phyloP scores from a whole-genome alignment of 2,113 vertebrate genomes.

The Onychostruthus taczanowskii region DNA sequence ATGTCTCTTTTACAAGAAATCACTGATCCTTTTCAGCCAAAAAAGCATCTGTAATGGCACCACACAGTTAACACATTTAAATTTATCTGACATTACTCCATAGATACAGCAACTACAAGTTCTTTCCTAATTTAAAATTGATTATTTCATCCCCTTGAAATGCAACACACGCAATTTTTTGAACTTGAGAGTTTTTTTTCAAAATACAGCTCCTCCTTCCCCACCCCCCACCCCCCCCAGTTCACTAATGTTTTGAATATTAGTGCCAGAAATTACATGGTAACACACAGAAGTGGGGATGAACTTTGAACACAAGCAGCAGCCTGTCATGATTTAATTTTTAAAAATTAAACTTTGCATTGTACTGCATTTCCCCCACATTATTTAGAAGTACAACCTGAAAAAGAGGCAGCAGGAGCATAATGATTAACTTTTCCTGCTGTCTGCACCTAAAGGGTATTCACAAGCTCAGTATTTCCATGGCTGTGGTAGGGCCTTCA shows the following conservation, averaged over 20 bases:
- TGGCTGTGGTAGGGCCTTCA: neutral
- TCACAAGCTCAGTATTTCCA: neutral
- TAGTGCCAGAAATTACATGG: neutral
- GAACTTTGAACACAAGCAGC: neutral
- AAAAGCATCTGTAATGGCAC: neutral
- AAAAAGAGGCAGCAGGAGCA: neutral
- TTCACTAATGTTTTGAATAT: neutral
- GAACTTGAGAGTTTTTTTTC: neutral
- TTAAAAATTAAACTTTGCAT: neutral
- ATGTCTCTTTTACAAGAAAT: neutral
- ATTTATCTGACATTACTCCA: constrained; percentile 2
- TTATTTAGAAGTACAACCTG: neutral
- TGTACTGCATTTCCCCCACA: neutral
- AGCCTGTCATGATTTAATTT: neutral
- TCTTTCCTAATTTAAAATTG: neutral
- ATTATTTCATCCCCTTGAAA: neutral
- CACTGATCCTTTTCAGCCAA: neutral
- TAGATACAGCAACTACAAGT: neutral
- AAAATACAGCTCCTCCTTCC: neutral
- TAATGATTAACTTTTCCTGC: neutral
- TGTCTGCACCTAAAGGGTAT: neutral
- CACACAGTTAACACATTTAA: neutral
- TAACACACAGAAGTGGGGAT: neutral
- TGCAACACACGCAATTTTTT: neutral
- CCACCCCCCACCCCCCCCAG: fast-evolving